phyloP scores from a whole-genome alignment of 2,113 vertebrate species.

The Lophochroa leadbeateri region DNA sequence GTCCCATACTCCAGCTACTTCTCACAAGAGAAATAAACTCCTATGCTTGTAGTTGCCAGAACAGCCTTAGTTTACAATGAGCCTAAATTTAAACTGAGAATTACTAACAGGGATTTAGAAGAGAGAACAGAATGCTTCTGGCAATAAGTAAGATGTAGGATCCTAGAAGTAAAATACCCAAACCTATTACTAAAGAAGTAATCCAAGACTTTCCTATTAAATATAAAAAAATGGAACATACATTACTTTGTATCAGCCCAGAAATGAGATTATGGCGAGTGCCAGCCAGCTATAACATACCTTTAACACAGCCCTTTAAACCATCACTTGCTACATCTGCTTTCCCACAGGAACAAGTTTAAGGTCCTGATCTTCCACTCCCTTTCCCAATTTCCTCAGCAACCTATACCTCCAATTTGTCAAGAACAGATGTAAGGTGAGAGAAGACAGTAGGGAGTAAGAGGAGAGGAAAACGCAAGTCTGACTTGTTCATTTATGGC shows the following conservation, averaged over 20 bases:
- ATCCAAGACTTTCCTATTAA: constrained; percentile 14
- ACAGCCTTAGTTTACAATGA: not conserved
- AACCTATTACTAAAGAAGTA: not conserved
- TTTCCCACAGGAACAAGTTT: constrained; percentile 5
- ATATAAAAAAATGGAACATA: not conserved
- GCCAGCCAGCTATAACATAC: not conserved
- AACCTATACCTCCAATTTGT: not conserved
- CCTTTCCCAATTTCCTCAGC: not conserved
- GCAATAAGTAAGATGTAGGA: not conserved
- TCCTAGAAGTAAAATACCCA: constrained; percentile 31
- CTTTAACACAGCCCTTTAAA: not conserved
- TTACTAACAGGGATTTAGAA: constrained; percentile 43
- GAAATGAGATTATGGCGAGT: not conserved
- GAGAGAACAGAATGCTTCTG: not conserved
- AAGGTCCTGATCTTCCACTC: not conserved
- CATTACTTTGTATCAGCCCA: not conserved
- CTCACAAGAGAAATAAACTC: constrained; percentile 40
- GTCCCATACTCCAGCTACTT: not conserved
- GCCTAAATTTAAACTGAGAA: constrained; percentile 53
- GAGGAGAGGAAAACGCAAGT: not conserved
- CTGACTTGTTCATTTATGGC: not conserved
- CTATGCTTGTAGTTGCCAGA: constrained; percentile 1
- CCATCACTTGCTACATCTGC: constrained; percentile 17
- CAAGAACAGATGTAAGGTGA: not conserved
- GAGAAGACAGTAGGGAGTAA: not conserved